Base-by-base conservation (phyloP, 2,797 vertebrate genomes). In the Pelodytes ibericus region DNA sequence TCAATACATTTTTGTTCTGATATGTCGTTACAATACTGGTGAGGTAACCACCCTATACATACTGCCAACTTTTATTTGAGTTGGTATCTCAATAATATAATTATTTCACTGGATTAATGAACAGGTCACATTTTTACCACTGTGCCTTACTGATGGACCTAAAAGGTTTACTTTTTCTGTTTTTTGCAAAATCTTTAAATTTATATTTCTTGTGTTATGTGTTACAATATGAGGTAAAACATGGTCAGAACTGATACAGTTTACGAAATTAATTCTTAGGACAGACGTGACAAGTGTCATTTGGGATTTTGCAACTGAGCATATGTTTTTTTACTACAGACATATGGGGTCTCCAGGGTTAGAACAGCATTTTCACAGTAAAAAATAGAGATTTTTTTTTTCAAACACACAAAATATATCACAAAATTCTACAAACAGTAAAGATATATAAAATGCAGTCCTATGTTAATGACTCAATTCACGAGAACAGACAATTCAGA, bases 341-440 rank as follows among this genome's bases (percentile, higher is more conserved):
- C 76, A 79, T 71, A 72, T 79, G 76, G 70, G 44, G 76, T 79
- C 76, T 73, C 76, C 51, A 72, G 76, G 68, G 76, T 68, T 57
- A 70, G 30, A 63, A 44, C 31, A 68, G 20, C 31, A 24, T 49
- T 61, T 60, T 27, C 33, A 69, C 68, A 29, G 51, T 65, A 16
- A 18, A 51, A 36, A 4, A 44, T 61, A 51, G 65, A 66, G 44
- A 33, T 57, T n/a, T n/a, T n/a, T n/a, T n/a, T n/a, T n/a, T n/a
- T n/a, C n/a, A n/a, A n/a, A 13, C 31, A 39, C 36, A 39, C 36
- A 39, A 39, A 39, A 58, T 22, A 36, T 41, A 57, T 33, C 39
- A 26, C 15, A 58, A 39, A 8, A 41, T 29, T 20, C 30, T 30
- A 62, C n/a, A 62, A 1, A 30, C 20, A 22, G 10, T 65, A 26